Evolutionary conservation across 2,888 invertebrate species (phyloP), one percentile per base, ranked within the genome.

Genomic region (Labia minor): DNA sequence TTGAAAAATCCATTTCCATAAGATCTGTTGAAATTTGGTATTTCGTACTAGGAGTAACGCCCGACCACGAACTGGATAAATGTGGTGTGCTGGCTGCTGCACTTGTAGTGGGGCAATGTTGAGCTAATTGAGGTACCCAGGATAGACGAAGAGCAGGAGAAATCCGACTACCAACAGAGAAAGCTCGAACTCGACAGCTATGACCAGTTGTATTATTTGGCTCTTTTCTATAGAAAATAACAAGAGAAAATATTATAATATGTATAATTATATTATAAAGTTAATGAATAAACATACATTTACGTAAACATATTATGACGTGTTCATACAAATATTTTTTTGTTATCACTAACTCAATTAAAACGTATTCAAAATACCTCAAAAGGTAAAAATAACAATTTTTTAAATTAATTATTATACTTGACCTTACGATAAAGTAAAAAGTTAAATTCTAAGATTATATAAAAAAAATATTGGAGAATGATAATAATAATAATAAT

Each of bases 1-100:
- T 81, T 0, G 84, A 83, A 73, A 88, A 89, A 75, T 89, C 88
- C 71, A 92, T 83, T 79, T 90, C 90, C 90, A 92, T 91, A 72
- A 91, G 82, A 78, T 92, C 90, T n/a, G 49, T 49, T n/a, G 49
- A 49, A 4, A 14, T 49, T 16, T 49, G 49, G 14, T 49, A 78
- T 70, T 77, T 78, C 74, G 77, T 77, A 63, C 49, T 11, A 65
- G 67, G 11, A 62, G 65, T 6, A 62, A 37, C 62, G 11, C 74
- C 74, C 21, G 74, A 74, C 74, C 74, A 75, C 0, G 81, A 79
- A 72, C 81, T 79, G 69, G 81, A 82, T 67, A 89, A 74, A 63
- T 88, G 77, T 0, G 89, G 89, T 1, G 87, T 88, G 74, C 88
- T 88, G 19, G 82, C 85, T 1, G 87, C 87, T 63, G 65, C 67